Base-by-base conservation (phyloP, 2,888 invertebrate species). In the Meloe dianella region DNA sequence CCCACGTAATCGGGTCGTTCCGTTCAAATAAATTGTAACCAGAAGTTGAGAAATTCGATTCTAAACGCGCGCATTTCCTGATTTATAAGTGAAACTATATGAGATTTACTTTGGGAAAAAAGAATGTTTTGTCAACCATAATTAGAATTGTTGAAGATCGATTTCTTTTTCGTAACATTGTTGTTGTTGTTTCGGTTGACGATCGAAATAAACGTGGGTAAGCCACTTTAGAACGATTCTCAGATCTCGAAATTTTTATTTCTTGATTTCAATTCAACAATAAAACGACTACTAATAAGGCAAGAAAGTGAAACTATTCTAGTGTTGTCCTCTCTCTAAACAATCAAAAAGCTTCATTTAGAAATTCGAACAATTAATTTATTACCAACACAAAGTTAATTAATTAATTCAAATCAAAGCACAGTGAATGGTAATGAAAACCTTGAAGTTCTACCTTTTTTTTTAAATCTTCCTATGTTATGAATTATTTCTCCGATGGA, bases 271-370 rank as follows among this genome's bases (percentile, higher is more conserved):
- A 7, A 30, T 30, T 30, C 2, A 38, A n/a, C 7, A 41, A 41
- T 17, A 47, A 47, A 7, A 47, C 10, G 9, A 20, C 20, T 20
- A n/a, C 38, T 47, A 47, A 47, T 47, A 47, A 47, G 47, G 47
- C 20, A 47, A 47, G 47, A 47, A 47, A 47, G 47, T 47, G 47
- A 47, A 47, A 47, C 47, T 41, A 17, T 6, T 41, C n/a, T 47
- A 22, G 7, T 14, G 1, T 14, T 35, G 27, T 27, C 4, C 14
- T 14, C 14, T 47, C 20, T 47, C 20, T 20, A 20, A 20, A 47
- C 20, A 20, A 47, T 47, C 10, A 20, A 20, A 20, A 47, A 41
- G 41, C n/a, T n/a, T n/a, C n/a, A n/a, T n/a, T n/a, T n/a, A n/a
- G n/a, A n/a, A n/a, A n/a, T n/a, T n/a, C n/a, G n/a, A n/a, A n/a